Evolutionary conservation across 37 sponge, comb jelly and placozoan species (phyloP).

Genomic region (Tethya wilhelma): DNA sequence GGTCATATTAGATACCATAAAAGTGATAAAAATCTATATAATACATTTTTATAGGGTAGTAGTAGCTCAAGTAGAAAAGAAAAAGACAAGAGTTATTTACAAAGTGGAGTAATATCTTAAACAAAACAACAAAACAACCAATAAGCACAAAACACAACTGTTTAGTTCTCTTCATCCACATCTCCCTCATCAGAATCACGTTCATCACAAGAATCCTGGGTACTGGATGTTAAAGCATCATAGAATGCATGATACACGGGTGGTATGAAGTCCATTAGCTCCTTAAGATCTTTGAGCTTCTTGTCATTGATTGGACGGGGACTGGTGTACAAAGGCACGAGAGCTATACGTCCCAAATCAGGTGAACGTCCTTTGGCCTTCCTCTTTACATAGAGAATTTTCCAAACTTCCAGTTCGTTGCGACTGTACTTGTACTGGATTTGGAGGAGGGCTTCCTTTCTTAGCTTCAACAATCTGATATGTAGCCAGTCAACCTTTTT

Average conservation of each 20-base stretch:
- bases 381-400: conserved; percentile 20
- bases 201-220: too few species aligned
- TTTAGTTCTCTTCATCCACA: too few species aligned
- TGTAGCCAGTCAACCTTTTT: background rate
- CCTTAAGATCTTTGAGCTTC: background rate
- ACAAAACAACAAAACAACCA: too few species aligned
- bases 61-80: too few species aligned
- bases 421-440: conserved; percentile 5
- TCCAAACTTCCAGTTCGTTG: conserved; percentile 26
- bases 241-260: background rate
- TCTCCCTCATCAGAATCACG: too few species aligned
- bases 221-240: too few species aligned
- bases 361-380: conserved; percentile 10
- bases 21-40: too few species aligned
- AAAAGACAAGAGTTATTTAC: too few species aligned
- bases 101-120: too few species aligned
- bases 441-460: background rate
- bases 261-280: background rate
- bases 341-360: background rate
- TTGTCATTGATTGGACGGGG: background rate
- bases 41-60: too few species aligned
- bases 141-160: too few species aligned
- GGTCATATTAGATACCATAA: too few species aligned
- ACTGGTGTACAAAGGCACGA: background rate
- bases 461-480: background rate